These are phyloP conservation scores for Scaptomyza reducta DNA, from an alignment of 2,888 invertebrate species.

Conservation along the genomic window DNA sequence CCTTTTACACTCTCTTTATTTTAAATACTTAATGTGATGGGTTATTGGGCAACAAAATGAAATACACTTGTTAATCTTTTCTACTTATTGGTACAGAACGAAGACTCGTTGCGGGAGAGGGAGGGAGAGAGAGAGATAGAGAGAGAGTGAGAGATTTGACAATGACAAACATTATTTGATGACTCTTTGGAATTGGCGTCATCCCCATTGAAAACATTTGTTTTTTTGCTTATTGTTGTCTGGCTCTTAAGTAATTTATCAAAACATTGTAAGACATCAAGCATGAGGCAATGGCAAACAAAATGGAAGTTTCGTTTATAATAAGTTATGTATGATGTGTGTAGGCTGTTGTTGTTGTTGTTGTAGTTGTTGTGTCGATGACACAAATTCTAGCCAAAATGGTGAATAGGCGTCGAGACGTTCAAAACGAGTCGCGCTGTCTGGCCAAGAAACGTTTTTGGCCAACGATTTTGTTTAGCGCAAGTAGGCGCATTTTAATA, in stretches of 20 bases:
- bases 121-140: no score
- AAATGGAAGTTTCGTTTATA: background rate
- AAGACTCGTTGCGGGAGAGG: no score
- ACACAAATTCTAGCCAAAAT: constrained; percentile 51
- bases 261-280: constrained; percentile 52
- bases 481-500: constrained; percentile 58
- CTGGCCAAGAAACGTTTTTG: constrained; percentile 17
- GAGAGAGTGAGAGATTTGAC: background rate
- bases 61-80: background rate
- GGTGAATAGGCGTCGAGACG: constrained; percentile 36
- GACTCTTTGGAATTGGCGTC: constrained; percentile 17
- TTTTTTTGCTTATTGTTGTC: constrained; percentile 29
- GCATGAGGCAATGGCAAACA: constrained; percentile 51
- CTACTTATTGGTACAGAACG: background rate
- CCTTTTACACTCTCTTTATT: background rate
- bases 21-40: constrained; percentile 9
- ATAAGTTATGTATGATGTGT: background rate
- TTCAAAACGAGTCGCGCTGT: constrained; percentile 26
- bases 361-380: constrained; percentile 45
- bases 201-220: constrained; percentile 39
- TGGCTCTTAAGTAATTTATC: constrained; percentile 57
- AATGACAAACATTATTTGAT: background rate
- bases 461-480: constrained; percentile 10
- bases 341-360: constrained; percentile 25
- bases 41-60: background rate